Evolutionary conservation across 2,113 vertebrate species (phyloP).

Genomic region (Macquaria australasica): DNA sequence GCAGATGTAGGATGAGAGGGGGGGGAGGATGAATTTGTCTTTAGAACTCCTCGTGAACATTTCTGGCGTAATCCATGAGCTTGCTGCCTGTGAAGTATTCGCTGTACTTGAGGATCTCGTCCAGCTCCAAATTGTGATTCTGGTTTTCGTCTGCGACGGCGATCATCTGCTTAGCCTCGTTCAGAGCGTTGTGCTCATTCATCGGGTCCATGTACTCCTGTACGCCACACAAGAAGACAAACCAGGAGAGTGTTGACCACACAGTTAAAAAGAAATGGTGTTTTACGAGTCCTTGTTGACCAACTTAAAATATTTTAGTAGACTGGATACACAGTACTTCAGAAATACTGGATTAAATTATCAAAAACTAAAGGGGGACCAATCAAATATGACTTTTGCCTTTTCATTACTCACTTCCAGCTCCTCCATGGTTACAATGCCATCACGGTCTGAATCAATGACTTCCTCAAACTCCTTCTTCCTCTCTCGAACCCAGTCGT

Average conservation of each 20-base stretch:
- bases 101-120: slow-evolving; percentile 96
- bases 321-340: not conserved
- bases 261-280: not conserved
- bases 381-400: not conserved
- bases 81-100: slow-evolving; percentile 99
- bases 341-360: not conserved
- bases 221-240: not conserved
- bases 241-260: not conserved
- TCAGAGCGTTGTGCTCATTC: slow-evolving; percentile 97
- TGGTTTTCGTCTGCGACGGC: slow-evolving; percentile 98
- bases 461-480: slow-evolving; percentile 95
- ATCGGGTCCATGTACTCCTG: slow-evolving; percentile 99
- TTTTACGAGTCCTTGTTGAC: not conserved
- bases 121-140: slow-evolving; percentile 92
- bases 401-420: slow-evolving; percentile 86
- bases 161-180: slow-evolving; percentile 98
- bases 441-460: slow-evolving; percentile 89
- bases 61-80: slow-evolving; percentile 97
- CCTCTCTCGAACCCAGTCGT: slow-evolving; percentile 94
- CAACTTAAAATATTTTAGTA: no score
- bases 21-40: not conserved
- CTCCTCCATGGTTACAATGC: slow-evolving; percentile 94
- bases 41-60: slow-evolving; percentile 98
- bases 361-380: not conserved
- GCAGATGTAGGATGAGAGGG: slow-evolving; percentile 9